phyloP scores from a whole-genome alignment of 2,113 vertebrate genomes.

The Anseranas semipalmata region DNA sequence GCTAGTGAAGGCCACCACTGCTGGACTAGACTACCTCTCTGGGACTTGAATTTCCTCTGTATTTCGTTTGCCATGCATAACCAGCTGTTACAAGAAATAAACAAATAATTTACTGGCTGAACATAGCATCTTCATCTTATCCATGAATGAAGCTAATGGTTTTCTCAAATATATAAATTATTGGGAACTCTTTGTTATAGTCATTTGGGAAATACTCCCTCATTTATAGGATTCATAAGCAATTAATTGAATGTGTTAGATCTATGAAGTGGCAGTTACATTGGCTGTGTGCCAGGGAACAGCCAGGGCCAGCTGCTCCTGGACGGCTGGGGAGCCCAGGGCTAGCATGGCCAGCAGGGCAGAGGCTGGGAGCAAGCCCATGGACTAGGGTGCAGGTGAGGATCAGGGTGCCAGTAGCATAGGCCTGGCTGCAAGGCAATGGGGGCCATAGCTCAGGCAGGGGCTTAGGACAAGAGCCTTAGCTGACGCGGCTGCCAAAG shows the following conservation, averaged over 20 bases:
- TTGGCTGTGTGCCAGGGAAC: not conserved
- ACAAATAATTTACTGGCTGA: not conserved
- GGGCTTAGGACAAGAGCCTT: not conserved
- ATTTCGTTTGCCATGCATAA: not conserved
- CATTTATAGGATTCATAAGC: not conserved
- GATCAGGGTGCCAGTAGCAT: not conserved
- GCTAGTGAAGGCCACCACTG: not conserved
- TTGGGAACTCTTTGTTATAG: not conserved
- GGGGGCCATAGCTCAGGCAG: not conserved
- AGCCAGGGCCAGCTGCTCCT: not conserved
- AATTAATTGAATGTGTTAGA: not conserved
- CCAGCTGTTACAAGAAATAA: not conserved
- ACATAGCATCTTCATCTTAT: not conserved
- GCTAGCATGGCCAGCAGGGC: not conserved
- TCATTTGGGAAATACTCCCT: not conserved
- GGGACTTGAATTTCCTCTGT: not conserved
- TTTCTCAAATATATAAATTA: not conserved
- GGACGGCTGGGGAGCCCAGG: not conserved
- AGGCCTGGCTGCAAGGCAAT: too few species aligned
- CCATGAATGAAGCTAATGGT: not conserved
- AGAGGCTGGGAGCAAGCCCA: not conserved
- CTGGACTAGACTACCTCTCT: not conserved
- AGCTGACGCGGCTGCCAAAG: not conserved
- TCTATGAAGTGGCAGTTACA: not conserved
- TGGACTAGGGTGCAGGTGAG: rapidly evolving